phyloP scores from a whole-genome alignment of 1,140 invertebrate species.

The Nasonia giraulti region DNA sequence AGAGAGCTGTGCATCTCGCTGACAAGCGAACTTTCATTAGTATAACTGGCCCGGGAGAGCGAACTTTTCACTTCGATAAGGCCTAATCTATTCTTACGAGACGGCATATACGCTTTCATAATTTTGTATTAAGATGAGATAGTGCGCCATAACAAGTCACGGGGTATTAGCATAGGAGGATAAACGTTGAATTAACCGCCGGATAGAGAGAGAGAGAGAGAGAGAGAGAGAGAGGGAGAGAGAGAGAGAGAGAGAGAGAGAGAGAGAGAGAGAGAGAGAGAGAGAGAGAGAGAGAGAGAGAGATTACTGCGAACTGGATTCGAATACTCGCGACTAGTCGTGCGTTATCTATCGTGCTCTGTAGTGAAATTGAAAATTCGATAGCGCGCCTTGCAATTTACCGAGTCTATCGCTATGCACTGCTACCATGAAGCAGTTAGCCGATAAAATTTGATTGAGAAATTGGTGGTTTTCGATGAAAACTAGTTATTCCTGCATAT shows the following conservation, averaged over 20 bases:
- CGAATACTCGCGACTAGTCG: too few relatives aligned
- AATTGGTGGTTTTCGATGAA: background rate
- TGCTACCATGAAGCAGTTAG: background rate
- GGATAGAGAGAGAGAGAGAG: too few relatives aligned
- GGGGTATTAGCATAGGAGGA: background rate
- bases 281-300: too few relatives aligned
- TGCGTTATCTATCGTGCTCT: background rate
- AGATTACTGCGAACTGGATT: background rate
- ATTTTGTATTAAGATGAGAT: slow-evolving; percentile 5
- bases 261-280: too few relatives aligned
- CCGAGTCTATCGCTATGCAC: too few relatives aligned
- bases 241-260: too few relatives aligned
- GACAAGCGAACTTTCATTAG: background rate
- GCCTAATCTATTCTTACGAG: background rate
- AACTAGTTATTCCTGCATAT: too few relatives aligned
- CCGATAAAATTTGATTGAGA: background rate
- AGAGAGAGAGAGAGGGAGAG: too few relatives aligned
- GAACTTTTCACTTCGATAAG: background rate
- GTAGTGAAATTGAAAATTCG: background rate
- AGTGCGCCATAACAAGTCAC: background rate
- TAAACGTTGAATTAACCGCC: background rate
- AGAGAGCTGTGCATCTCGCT: background rate
- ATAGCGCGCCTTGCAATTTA: background rate
- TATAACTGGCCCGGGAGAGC: background rate
- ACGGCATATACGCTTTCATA: background rate